Base-by-base conservation (phyloP, 2,888 invertebrate species). In the Diarsia mendica region DNA sequence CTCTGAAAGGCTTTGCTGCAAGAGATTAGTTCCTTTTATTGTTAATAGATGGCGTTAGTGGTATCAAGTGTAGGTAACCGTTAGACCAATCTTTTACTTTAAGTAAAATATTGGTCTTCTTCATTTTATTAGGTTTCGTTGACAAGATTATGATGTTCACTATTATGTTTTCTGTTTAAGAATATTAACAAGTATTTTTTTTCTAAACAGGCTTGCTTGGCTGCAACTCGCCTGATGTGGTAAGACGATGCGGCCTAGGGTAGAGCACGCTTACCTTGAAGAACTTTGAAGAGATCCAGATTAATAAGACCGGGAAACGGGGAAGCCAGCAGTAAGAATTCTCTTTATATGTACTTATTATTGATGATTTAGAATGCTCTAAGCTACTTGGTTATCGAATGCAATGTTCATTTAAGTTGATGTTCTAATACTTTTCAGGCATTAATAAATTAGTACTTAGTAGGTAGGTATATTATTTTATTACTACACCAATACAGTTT, bases 1-100 rank as follows among this genome's bases (percentile, higher is more conserved):
- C 2, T 8, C 8, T 20, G 13, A n/a, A n/a, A n/a, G 51, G 11
- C 55, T 18, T 33, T 8, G 0, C 39, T 39, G 6, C 8, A 10
- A 2, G 8, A 51, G 6, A n/a, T 53, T 79, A 86, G 82, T 85
- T 80, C 65, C 28, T 44, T 39, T 75, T 72, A 51, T 55, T 2
- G 20, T 60, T 66, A 77, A 77, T 76, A 88, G 87, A 88, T 87
- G 87, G 87, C 86, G 85, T 20, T 82, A 75, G 79, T 33, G 61
- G 78, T 67, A 61, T 13, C 63, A 20, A 11, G 44, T 33, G 60
- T 60, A 28, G 28, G 28, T 28, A 28, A 39, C 39, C 39, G 39
- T 39, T 39, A 28, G 28, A 28, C 28, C 28, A 28, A 28, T 28
- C 28, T 28, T 28, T 28, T 2, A 28, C 28, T 28, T 15, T 39